These are phyloP conservation scores for Cirrhinus mrigala DNA, from an alignment of 2,797 vertebrate species.

Conservation along the genomic window DNA sequence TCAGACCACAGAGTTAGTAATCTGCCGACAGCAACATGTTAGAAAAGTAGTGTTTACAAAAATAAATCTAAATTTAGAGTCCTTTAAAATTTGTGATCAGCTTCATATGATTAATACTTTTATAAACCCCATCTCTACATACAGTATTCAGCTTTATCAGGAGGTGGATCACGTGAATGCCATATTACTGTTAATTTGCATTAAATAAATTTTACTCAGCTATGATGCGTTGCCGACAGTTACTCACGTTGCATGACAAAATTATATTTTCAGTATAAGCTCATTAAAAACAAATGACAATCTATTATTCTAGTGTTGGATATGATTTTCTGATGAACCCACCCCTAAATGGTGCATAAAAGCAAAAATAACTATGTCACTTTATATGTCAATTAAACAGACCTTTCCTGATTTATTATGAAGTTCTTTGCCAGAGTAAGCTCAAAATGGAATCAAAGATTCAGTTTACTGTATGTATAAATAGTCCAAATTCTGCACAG, in stretches of 20 bases:
- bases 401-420: neutral
- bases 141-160: neutral
- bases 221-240: neutral
- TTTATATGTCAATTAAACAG: neutral
- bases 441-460: neutral
- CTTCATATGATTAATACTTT: no score
- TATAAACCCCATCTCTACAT: neutral
- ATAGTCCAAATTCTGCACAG: neutral
- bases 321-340: neutral
- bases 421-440: neutral
- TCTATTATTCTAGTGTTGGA: neutral
- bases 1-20: constrained; percentile 1
- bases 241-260: neutral
- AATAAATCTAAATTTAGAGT: neutral
- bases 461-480: neutral
- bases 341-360: neutral
- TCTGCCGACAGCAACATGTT: neutral
- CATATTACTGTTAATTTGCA: neutral
- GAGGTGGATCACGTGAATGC: neutral
- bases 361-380: neutral
- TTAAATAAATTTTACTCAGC: neutral
- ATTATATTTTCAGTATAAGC: neutral
- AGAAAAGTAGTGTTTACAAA: neutral
- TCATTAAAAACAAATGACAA: constrained; percentile 6
- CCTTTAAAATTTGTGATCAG: neutral